Base-by-base conservation (phyloP, 1,140 invertebrate genomes). In the Gryllus bimaculatus region DNA sequence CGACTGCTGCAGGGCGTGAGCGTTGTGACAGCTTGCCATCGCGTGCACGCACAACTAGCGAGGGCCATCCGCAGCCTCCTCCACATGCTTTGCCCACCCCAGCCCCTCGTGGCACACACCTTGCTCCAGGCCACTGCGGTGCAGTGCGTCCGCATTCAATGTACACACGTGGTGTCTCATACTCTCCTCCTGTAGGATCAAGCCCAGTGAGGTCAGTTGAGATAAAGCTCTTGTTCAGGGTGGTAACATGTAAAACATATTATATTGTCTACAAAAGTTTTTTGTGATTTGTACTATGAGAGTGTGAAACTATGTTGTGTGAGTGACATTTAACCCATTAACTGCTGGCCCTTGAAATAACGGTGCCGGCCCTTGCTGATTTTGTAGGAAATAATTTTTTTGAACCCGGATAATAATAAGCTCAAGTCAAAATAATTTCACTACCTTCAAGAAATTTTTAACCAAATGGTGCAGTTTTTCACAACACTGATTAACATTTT, bases 21-120 rank as follows among this genome's bases (percentile, higher is more conserved):
- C 89, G 93, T 73, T 94, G 92, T 84, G 94, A 94, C 83, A 94
- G 92, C 84, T 90, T 94, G 86, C 93, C 92, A 18, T 91, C 91
- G 1, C 86, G 92, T 12, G 89, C 92, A 26, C 87, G 91, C 77
- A 91, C 89, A 5, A 88, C 87, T 15, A 91, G 90, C 83, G 91
- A 92, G 82, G 88, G 89, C 76, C 84, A 76, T 81, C 74, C 80
- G 8, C 75, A 76, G 21, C 76, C 77, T 8, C 80, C 66, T 10
- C 76, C 75, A 75, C 78, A 79, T 74, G 13, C 75, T 15, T 66
- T 66, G 54, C 54, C 54, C 18, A 66, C 54, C 10, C 54, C 54
- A 13, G 54, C 54, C 7, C 54, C n/a, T 1, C 76, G 80, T 13
- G 73, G 54, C 49, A n/a, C 73, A 8, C 80, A 81, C 54, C 73